A percentile compares a stretch with the other conserved stretches of the same genome.
Conservation (phyloP, 2,888 invertebrate genomes). For the Pseudoips prasinana region DNA sequence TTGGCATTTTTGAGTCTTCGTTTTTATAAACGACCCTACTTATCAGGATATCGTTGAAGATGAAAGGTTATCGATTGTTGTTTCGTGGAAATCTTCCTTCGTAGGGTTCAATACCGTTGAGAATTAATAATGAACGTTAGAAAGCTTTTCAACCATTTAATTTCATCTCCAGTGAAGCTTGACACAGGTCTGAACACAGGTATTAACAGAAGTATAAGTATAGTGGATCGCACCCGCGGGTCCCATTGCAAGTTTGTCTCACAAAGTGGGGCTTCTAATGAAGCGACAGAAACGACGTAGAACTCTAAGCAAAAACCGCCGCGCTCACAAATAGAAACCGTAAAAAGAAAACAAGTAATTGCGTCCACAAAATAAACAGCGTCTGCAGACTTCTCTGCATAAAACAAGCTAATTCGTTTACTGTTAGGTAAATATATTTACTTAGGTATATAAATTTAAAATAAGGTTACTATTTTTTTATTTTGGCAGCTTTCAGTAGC, state of each 20-base stretch:
- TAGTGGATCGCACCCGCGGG: constrained; percentile 61
- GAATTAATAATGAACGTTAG: constrained; percentile 29
- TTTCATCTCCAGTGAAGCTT: constrained; percentile 54
- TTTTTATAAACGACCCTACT: constrained; percentile 19
- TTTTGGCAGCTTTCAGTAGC: too few relatives aligned
- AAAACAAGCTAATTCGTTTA: too few relatives aligned
- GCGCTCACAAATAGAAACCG: constrained; percentile 9
- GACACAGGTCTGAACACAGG: constrained; percentile 49
- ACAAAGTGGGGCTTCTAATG: constrained; percentile 39
- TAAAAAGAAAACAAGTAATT: constrained; percentile 21
- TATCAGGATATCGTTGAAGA: constrained; percentile 21
- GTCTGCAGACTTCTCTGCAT: too few relatives aligned
- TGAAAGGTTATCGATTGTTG: constrained; percentile 24
- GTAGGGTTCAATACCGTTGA: constrained; percentile 12
- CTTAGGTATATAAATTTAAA: too few relatives aligned
- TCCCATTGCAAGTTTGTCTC: constrained; percentile 54
- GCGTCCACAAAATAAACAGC: constrained; percentile 2
- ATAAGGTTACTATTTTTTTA: too few relatives aligned
- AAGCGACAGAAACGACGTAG: constrained; percentile 25
- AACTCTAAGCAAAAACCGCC: constrained; percentile 16
- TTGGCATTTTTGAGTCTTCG: constrained; percentile 24
- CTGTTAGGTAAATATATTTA: too few relatives aligned
- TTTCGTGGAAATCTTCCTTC: constrained; percentile 17
- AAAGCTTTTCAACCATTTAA: constrained; percentile 49
- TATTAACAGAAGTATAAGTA: constrained; percentile 60